A percentile compares a stretch with the other conserved stretches of the same genome.
Conservation (phyloP, 1,140 invertebrate species). For the Eulimnadia texana region DNA sequence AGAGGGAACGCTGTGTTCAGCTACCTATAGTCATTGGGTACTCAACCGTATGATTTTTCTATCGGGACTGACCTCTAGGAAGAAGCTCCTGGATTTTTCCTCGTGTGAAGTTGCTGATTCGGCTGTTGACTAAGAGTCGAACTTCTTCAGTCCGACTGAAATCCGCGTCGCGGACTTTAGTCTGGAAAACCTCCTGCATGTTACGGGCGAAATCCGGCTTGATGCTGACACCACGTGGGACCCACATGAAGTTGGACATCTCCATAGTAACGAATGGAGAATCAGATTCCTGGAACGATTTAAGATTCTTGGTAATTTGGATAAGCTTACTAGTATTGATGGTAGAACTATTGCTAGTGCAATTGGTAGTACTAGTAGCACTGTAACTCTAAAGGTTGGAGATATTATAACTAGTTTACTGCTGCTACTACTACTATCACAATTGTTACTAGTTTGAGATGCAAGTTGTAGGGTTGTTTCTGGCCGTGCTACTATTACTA, state of each 20-base stretch:
- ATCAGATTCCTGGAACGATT: background rate
- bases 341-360: no score
- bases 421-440: background rate
- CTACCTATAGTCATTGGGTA: no score
- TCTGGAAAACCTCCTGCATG: constrained; percentile 6
- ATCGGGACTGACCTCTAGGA: constrained; percentile 15
- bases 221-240: constrained; percentile 6
- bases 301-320: no score
- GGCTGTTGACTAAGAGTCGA: constrained; percentile 8
- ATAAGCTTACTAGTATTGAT: no score
- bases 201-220: constrained; percentile 6
- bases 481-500: no score
- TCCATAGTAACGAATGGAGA: background rate
- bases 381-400: background rate
- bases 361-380: background rate
- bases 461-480: no score
- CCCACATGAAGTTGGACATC: constrained; percentile 12
- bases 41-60: no score
- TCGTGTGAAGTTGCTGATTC: constrained; percentile 9
- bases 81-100: constrained; percentile 7
- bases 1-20: no score
- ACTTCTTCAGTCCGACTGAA: constrained; percentile 9
- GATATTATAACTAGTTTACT: background rate
- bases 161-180: constrained; percentile 10
- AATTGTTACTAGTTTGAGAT: background rate